Evolutionary conservation across 1,140 invertebrate species (phyloP), one percentile per base, ranked within the genome.

Genomic region (Phenacoccus solenopsis): DNA sequence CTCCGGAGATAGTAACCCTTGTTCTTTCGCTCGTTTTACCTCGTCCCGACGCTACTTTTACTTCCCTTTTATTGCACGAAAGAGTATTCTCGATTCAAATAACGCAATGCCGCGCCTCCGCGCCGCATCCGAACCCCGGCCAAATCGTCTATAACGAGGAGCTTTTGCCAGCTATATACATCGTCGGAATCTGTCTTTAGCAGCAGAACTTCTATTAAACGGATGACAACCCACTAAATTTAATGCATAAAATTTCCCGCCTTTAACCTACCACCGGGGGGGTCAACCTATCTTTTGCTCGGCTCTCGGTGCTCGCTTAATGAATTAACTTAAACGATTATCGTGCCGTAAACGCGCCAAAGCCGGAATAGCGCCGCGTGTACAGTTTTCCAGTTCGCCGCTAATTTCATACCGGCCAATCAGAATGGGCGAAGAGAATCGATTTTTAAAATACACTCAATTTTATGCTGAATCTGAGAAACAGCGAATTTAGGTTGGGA

Each of bases 21-120:
- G 38, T 49, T 49, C 38, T 49, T 49, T 49, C 38, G 38, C 38
- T 49, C 38, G 20, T 49, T 49, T 49, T 49, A 49, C 38, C 38
- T 49, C 38, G 38, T 49, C 38, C 38, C 38, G 38, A 49, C 20
- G 38, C 38, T 49, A 49, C 38, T 49, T 49, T 49, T 49, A 49
- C 38, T 49, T 49, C 38, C 38, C 38, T 49, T 49, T 49, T 49
- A 49, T 49, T 49, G 38, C 38, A 49, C 38, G 38, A 49, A 49
- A 49, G 38, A 49, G 38, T 49, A 49, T 49, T 49, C 38, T 49
- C 38, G 38, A 49, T 49, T 49, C 38, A 49, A 49, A 49, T 49
- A 49, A 49, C 38, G 38, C 13, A 49, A 49, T n/a, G 38, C 12
- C 38, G 38, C 30, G 30, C 5, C n/a, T n/a, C n/a, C n/a, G n/a